Base-by-base conservation (phyloP, 2,888 invertebrate species). In the Chrysodeixis includens region DNA sequence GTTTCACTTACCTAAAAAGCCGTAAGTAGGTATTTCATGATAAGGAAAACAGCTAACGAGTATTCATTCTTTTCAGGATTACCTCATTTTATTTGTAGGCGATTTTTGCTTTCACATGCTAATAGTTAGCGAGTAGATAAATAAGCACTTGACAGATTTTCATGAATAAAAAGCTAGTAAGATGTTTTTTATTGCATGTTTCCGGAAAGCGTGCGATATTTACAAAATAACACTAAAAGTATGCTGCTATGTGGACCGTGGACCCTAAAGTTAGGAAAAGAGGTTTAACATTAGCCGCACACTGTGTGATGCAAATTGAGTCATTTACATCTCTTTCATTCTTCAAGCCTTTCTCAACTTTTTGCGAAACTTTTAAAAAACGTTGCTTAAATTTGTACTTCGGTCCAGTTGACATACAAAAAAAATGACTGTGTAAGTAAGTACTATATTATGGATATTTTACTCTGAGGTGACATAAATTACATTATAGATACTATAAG, bases 271-370 rank as follows among this genome's bases (percentile, higher is more conserved):
- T 67, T 79, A 67, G 10, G 16, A 61, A 67, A 66, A 66, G 30
- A 66, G 51, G 44, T 56, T 35, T 57, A 56, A 59, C 68, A 56
- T 76, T 63, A 76, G 69, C 74, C 71, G 55, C 60, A 55, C 54
- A 84, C 88, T 85, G 85, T 86, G 89, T 82, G 83, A 92, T 93
- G 92, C 84, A 92, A 92, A 92, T 91, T 73, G 78, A 85, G 83
- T 85, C 32, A 92, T 93, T 92, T 90, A 85, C 90, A 92, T 92
- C 81, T 84, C 86, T 88, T 90, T 90, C 78, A 79, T 82, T 82
- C 79, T 78, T 79, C 63, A 83, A 86, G 76, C 79, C 72, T 78
- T 83, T 79, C 66, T 74, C 59, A 81, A 82, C 77, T 74, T 79
- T 78, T 68, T 57, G 63, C n/a, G 10, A 53, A 56, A 40, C 56